These are phyloP conservation scores for Vanacampus margaritifer DNA, from an alignment of 2,113 vertebrate genomes.

Conservation along the genomic window DNA sequence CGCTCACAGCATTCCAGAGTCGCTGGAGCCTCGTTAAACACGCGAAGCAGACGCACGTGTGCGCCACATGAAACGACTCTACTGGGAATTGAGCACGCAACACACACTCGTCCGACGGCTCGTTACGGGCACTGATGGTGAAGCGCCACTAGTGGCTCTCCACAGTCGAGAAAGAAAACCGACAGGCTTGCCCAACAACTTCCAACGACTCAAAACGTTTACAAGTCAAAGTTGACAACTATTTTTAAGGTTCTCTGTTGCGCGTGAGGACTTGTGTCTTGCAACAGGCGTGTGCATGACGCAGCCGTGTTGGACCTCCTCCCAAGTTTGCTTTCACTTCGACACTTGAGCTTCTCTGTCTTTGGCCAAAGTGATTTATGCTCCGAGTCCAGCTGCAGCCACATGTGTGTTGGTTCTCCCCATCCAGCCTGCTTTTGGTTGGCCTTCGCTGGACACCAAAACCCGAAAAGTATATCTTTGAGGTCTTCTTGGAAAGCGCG, in stretches of 20 bases:
- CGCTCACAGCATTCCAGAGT: conserved; percentile 3
- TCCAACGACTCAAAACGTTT: no score
- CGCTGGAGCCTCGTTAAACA: not conserved
- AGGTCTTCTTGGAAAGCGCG: conserved; percentile 48
- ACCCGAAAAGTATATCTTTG: conserved; percentile 63
- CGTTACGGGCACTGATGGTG: not conserved
- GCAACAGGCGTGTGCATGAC: not conserved
- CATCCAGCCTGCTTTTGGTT: conserved; percentile 6
- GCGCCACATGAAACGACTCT: conserved; percentile 7
- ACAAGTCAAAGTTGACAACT: no score
- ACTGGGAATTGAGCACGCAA: not conserved
- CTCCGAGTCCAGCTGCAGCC: conserved; percentile 2
- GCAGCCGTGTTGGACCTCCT: not conserved
- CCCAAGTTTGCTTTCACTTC: conserved; percentile 16
- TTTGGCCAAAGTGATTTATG: conserved; percentile 46
- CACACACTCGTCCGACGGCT: not conserved
- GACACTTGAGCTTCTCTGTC: conserved; percentile 22
- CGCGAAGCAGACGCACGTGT: not conserved
- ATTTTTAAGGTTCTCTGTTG: not conserved
- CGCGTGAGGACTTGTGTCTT: not conserved
- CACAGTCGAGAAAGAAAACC: not conserved
- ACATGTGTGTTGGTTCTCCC: conserved; percentile 12
- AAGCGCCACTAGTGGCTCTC: not conserved
- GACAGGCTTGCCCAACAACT: no score
- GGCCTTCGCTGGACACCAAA: conserved; percentile 47